Evolutionary conservation across 2,113 vertebrate genomes (phyloP), one percentile per base, ranked within the genome.

Genomic region (Tetrao urogallus): DNA sequence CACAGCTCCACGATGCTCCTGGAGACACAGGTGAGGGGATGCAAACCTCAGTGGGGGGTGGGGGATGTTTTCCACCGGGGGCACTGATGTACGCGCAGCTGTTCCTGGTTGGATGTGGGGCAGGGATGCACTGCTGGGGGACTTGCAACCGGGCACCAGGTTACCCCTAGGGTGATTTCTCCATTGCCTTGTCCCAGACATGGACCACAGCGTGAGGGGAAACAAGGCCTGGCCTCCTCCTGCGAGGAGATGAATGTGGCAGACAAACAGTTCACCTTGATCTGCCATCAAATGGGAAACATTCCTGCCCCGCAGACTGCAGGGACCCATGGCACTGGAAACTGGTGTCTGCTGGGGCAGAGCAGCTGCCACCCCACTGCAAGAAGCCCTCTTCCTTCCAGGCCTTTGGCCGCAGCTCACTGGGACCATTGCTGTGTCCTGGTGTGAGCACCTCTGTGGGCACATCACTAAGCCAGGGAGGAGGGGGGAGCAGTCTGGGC

Each of bases 371-470:
- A 21, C 34, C 42, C 27, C 36, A 13, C 18, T 12, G 3, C 2
- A 2, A 14, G 47, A n/a, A 13, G 22, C 61, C 13, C 10, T 66
- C 67, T 11, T 54, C 16, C 69, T 18, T 16, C 7, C 4, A 11
- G 27, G 2, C 1, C 5, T 30, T 42, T 5, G 0, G 18, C 28
- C 34, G 47, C 47, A 63, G 10, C 24, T 63, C 15, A 11, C 61
- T 63, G 61, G 25, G 36, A 25, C 61, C 27, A 27, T 8, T 0
- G 2, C 34, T 2, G 0, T 15, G 36, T 30, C 11, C 0, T 2
- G 13, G 6, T 1, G 1, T 32, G 19, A 58, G 66, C 36, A 27
- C 61, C 27, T 10, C 22, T 63, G 61, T 52, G 50, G 50, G 50
- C 50, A 27, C 61, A 63, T 25, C 36, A 40, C 65, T 43, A 11